Base-by-base conservation (phyloP, 2,113 vertebrate genomes). In the Fregetta grallaria region DNA sequence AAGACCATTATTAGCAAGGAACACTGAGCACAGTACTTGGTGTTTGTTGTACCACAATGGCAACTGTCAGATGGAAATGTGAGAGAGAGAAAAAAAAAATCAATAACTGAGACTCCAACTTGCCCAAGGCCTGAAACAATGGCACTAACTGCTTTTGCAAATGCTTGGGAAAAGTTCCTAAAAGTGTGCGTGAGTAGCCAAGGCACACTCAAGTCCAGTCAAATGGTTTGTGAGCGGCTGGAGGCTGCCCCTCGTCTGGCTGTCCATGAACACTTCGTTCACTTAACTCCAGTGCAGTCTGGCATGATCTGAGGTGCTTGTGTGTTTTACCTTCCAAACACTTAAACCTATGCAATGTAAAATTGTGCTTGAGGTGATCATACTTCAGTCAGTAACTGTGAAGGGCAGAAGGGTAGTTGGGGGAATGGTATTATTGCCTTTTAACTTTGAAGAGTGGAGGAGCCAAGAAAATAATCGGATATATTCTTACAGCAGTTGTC, bases 211-310 rank as follows among this genome's bases (percentile, higher is more conserved):
- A 36, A 36, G 30, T 58, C 38, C 23, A 47, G 9, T 1, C 4
- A 8, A 18, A 44, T 36, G 52, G 21, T 44, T 82, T 40, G 74
- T 19, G 61, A 30, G 61, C 7, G 17, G 14, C 47, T 52, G n/a
- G 66, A 74, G 55, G 49, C 25, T 86, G 50, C 30, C 23, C 21
- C 34, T 55, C 2, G 1, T 52, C 25, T 40, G 32, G 27, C 71
- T 15, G 5, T 11, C n/a, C 15, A 2, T 11, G n/a, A 38, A 32
- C 7, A 0, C 4, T 52, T 58, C 0, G 1, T 14, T 88, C 47
- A 44, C 56, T 42, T 27, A 8, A 63, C 59, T 73, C 70, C 55
- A 32, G 17, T 42, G 65, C 38, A 45, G 0, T 42, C 29, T 68
- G 78, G 42, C 5, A 0, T 15, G 45, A 25, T 29, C 42, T 53